Evolutionary conservation across 2,113 vertebrate species (phyloP).

Genomic region (Gopherus flavomarginatus): DNA sequence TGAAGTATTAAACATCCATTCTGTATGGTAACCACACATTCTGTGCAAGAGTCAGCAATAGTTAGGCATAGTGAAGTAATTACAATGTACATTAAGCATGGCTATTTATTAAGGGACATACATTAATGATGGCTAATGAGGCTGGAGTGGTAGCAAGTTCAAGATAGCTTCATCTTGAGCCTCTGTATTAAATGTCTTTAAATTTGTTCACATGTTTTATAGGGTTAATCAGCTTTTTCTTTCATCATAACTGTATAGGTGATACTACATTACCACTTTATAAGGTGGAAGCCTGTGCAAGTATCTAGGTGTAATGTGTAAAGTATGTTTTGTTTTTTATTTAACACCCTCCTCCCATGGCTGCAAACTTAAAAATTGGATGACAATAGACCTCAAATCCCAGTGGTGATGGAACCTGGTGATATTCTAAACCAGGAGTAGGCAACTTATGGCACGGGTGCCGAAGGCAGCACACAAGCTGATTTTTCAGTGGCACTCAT

Average conservation of each 20-base stretch:
- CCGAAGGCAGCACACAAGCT: too few relatives aligned
- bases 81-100: constrained; percentile 73
- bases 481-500: too few relatives aligned
- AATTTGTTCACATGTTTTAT: background rate
- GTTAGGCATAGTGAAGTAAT: constrained; percentile 72
- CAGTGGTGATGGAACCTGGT: too few relatives aligned
- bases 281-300: too few relatives aligned
- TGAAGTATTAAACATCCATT: constrained; percentile 47
- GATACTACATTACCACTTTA: background rate
- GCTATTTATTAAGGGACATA: constrained; percentile 67
- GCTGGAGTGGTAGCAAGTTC: constrained; percentile 42
- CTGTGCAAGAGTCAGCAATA: constrained; percentile 60
- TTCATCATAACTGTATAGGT: background rate
- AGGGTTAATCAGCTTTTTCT: background rate
- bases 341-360: too few relatives aligned
- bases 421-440: too few relatives aligned
- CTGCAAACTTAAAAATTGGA: too few relatives aligned
- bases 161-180: background rate
- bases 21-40: constrained; percentile 41
- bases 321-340: too few relatives aligned
- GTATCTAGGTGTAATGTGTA: too few relatives aligned
- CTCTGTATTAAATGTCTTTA: background rate
- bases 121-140: constrained; percentile 55
- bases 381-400: too few relatives aligned
- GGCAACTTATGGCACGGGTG: too few relatives aligned